Conservation (phyloP, 2,888 invertebrate genomes). For the Acanthosoma haemorrhoidale region DNA sequence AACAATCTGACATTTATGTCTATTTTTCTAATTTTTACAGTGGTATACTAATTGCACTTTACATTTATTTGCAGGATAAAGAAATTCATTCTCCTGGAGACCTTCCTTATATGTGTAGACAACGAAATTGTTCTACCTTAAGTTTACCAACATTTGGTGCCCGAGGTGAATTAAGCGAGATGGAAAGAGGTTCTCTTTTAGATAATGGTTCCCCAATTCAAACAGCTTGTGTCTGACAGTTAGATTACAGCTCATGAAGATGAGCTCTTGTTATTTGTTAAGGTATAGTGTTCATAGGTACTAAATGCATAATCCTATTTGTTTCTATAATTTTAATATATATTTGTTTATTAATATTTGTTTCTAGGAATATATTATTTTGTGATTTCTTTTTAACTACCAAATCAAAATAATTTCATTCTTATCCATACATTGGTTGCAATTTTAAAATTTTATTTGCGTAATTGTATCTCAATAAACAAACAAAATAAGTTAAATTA, state of each 20-base stretch:
- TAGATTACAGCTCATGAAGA: constrained; percentile 38
- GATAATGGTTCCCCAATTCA: constrained; percentile 34
- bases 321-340: not conserved
- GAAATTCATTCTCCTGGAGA: constrained; percentile 70
- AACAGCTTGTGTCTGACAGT: constrained; percentile 45
- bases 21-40: too few relatives aligned
- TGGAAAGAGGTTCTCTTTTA: constrained; percentile 51
- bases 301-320: too few relatives aligned
- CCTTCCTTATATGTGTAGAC: constrained; percentile 75
- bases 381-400: not conserved
- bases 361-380: not conserved
- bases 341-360: not conserved
- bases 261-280: constrained; percentile 21
- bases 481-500: too few relatives aligned
- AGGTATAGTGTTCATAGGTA: not conserved
- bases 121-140: constrained; percentile 52
- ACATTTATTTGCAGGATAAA: constrained; percentile 50
- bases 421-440: too few relatives aligned
- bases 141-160: constrained; percentile 31
- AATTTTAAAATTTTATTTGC: too few relatives aligned
- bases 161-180: constrained; percentile 48
- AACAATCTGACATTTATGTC: too few relatives aligned
- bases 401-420: too few relatives aligned
- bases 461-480: too few relatives aligned
- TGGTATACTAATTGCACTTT: too few relatives aligned